A percentile compares a stretch with the other conserved stretches of the same genome.
Evolutionary conservation across 2,113 vertebrate genomes (phyloP).

Genomic region (Mugil cephalus): DNA sequence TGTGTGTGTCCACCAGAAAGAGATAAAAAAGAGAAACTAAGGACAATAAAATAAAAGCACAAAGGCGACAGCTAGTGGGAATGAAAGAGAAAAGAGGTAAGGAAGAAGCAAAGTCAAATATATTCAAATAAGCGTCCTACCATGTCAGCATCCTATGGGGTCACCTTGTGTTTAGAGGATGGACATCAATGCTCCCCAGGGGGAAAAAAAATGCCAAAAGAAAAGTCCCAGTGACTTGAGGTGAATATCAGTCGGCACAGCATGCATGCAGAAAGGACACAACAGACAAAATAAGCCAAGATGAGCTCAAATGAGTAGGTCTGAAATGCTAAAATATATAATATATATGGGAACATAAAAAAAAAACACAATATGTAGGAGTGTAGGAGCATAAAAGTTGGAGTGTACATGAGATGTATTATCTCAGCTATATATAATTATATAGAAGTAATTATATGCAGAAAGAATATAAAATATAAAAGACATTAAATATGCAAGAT

Average conservation of each 20-base stretch:
- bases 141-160: conserved; percentile 1
- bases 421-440: too few relatives aligned
- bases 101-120: conserved; percentile 3
- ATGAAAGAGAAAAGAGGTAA: not conserved
- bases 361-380: too few relatives aligned
- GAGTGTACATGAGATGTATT: too few relatives aligned
- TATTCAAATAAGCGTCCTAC: not conserved
- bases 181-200: conserved; percentile 26
- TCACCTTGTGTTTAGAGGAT: conserved; percentile 43
- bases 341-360: too few relatives aligned
- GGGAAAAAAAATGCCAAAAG: conserved; percentile 20
- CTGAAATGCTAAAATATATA: too few relatives aligned
- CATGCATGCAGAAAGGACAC: too few relatives aligned
- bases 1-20: not conserved
- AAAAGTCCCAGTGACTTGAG: conserved; percentile 24
- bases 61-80: not conserved
- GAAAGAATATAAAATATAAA: too few relatives aligned
- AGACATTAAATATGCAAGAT: too few relatives aligned
- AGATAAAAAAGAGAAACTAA: conserved; percentile 14
- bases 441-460: too few relatives aligned
- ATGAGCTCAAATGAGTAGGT: too few relatives aligned
- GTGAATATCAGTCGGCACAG: conserved; percentile 2
- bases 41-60: not conserved
- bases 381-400: too few relatives aligned
- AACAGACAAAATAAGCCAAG: too few relatives aligned